phyloP scores from a whole-genome alignment of 2,797 vertebrate species.

The Emys orbicularis region DNA sequence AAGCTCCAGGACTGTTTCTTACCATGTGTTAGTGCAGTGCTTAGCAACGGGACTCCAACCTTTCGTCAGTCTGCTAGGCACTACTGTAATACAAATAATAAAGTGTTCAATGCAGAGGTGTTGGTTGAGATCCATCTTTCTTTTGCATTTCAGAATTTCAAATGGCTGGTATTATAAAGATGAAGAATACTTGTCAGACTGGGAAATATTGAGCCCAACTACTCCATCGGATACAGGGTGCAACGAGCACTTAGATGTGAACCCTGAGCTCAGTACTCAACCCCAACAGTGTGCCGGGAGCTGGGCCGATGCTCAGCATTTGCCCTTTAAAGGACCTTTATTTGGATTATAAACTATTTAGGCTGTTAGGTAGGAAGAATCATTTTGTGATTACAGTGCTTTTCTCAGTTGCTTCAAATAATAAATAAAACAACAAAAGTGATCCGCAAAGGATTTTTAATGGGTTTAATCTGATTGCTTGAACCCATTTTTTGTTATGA shows the following conservation, averaged over 20 bases:
- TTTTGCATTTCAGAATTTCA: not conserved
- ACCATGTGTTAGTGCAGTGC: not conserved
- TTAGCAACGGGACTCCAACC: not conserved
- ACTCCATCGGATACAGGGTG: accelerated
- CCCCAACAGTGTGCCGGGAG: not conserved
- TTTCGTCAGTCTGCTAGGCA: accelerated
- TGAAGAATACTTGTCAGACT: not conserved
- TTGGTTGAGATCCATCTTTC: not conserved
- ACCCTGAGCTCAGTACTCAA: not conserved
- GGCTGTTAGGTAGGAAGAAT: not conserved
- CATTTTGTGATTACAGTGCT: not conserved
- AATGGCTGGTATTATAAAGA: not conserved
- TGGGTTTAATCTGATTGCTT: not conserved
- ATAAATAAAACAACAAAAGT: not conserved
- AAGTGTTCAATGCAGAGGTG: not conserved
- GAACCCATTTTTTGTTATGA: not conserved
- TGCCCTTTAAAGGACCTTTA: not conserved
- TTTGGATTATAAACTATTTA: not conserved
- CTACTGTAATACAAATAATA: not conserved
- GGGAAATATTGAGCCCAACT: accelerated
- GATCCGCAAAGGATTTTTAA: not conserved
- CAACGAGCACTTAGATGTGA: not conserved
- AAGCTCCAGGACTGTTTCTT: not conserved
- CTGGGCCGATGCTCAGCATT: not conserved
- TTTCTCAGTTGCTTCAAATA: not conserved